Conservation (phyloP, 2,888 invertebrate species). For the Sepioteuthis lessoniana region DNA sequence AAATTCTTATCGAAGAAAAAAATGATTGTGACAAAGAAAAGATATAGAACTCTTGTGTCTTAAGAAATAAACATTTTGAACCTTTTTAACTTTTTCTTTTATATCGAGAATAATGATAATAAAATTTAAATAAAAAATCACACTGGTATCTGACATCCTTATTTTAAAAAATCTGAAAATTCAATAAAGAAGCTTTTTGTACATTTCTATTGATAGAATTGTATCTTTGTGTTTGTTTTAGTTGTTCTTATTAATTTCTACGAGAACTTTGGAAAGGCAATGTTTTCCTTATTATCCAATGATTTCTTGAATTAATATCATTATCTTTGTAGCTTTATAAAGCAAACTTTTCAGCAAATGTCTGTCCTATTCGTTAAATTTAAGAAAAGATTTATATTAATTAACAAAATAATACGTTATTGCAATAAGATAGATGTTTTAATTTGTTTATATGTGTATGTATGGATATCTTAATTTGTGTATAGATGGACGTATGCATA, state of each 20-base stretch:
- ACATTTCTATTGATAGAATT: not conserved
- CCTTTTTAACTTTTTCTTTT: not conserved
- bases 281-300: not conserved
- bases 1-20: not conserved
- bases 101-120: not conserved
- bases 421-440: too few species aligned
- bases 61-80: not conserved
- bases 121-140: not conserved
- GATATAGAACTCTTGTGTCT: not conserved
- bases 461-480: too few species aligned
- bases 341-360: too few species aligned
- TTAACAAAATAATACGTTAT: too few species aligned
- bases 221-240: not conserved
- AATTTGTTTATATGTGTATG: too few species aligned
- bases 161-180: too few species aligned
- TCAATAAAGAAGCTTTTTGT: not conserved
- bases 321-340: too few species aligned
- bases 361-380: too few species aligned
- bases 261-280: not conserved
- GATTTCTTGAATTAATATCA: too few species aligned
- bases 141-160: too few species aligned
- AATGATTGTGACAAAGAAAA: not conserved
- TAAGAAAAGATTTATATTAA: too few species aligned
- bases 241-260: not conserved
- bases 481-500: too few species aligned